phyloP scores from a whole-genome alignment of 1,140 invertebrate species.

The Bombus waltoni region DNA sequence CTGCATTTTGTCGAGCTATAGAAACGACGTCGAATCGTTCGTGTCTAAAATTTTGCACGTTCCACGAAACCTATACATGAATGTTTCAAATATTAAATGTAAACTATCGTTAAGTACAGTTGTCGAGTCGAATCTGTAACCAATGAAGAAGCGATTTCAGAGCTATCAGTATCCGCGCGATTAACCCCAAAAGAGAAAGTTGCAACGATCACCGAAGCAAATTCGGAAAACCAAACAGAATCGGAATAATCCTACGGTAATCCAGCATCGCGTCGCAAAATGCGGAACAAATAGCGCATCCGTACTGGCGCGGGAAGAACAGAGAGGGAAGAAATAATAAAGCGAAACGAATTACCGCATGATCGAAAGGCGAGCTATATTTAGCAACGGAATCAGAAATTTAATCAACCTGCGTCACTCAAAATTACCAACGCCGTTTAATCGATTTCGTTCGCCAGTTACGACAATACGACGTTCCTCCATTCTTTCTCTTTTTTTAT shows the following conservation, averaged over 20 bases:
- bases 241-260: not conserved
- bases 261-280: not conserved
- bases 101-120: constrained; percentile 1
- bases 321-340: constrained; percentile 9
- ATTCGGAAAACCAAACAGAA: constrained; percentile 16
- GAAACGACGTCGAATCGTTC: too few relatives aligned
- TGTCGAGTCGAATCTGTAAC: not conserved
- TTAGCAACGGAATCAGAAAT: constrained; percentile 35
- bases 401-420: constrained; percentile 35
- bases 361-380: constrained; percentile 2
- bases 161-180: not conserved
- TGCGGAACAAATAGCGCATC: not conserved
- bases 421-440: constrained; percentile 26
- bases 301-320: not conserved
- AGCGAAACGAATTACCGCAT: constrained; percentile 24
- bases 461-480: not conserved
- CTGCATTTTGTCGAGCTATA: too few relatives aligned
- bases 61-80: too few relatives aligned
- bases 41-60: too few relatives aligned
- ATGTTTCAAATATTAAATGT: not conserved
- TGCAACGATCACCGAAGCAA: not conserved
- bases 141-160: not conserved
- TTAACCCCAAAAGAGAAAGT: not conserved
- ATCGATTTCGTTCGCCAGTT: constrained; percentile 4
- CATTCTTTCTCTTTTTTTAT: not conserved